Base-by-base conservation (phyloP, 2,888 invertebrate species). In the Pantelozetes paolii region DNA sequence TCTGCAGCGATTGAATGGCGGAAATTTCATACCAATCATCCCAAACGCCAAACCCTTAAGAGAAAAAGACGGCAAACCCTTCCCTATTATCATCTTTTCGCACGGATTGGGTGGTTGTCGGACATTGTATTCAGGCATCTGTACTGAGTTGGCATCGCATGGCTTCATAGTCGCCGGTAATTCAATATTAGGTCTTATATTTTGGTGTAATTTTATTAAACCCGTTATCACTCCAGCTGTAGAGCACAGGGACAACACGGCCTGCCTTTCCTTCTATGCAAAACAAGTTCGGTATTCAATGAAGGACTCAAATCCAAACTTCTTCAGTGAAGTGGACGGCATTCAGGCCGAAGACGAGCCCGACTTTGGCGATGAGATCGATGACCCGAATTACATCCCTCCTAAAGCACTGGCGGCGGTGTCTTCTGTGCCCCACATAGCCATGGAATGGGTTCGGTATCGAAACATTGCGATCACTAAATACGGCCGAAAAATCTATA, bases 61-160 rank as follows among this genome's bases (percentile, higher is more conserved):
- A 57, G 54, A 70, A 2, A 75, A 76, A 26, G 73, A 71, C 1
- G 75, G 59, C 13, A 75, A 42, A 18, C 54, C 70, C 8, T 81
- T 86, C 74, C 88, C 88, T 54, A 85, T 88, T 26, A 80, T 88
- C 40, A 81, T 89, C 32, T 85, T 88, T 78, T 88, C 88, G 0
- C 89, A 89, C 80, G 89, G 89, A 0, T 83, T 88, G 36, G 87
- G 87, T 1, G 87, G 86, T 0, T 85, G 84, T 78, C 81, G 88
- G 76, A 86, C 86, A 73, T 83, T 87, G n/a, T 87, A 88, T 79
- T 86, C 86, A 32, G 84, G 85, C 3, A 83, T 86, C 62, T 87
- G 87, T 79, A 82, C 84, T 62, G 88, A 89, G 78, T 80, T 89
- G 73, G 88, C 89, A 1, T 88, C 88, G 1, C 84, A 86, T 78